A percentile compares a stretch with the other conserved stretches of the same genome.
These are phyloP conservation scores for Nephrotoma flavescens DNA, from an alignment of 2,888 invertebrate genomes.

Conservation along the genomic window DNA sequence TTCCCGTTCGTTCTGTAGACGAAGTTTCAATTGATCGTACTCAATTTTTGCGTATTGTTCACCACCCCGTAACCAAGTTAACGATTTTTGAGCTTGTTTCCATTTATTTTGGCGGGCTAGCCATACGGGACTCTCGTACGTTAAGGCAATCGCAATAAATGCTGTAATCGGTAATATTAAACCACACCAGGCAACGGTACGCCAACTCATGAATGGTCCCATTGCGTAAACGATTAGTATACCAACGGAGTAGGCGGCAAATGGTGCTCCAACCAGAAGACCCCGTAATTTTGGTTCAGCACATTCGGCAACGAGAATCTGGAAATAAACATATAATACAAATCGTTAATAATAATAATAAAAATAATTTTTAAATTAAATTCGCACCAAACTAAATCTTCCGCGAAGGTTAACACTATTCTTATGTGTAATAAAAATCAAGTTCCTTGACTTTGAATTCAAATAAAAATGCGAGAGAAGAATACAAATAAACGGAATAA, in stretches of 20 bases:
- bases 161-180: conserved; percentile 43
- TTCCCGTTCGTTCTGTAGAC: conserved; percentile 42
- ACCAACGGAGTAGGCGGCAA: conserved; percentile 59
- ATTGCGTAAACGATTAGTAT: conserved; percentile 58
- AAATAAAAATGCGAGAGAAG: neutral
- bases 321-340: conserved; percentile 9
- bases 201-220: conserved; percentile 54
- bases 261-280: conserved; percentile 52
- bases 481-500: neutral
- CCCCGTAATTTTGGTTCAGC: conserved; percentile 57
- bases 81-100: conserved; percentile 38
- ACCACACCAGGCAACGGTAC: conserved; percentile 49
- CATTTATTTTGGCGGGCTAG: conserved; percentile 43
- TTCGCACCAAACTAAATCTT: neutral
- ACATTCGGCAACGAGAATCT: conserved; percentile 65
- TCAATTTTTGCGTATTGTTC: conserved; percentile 41
- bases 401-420: neutral
- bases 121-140: conserved; percentile 67
- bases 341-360: neutral
- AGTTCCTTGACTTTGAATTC: neutral
- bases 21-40: conserved; percentile 43
- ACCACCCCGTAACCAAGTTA: conserved; percentile 45
- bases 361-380: neutral
- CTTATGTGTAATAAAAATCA: neutral
- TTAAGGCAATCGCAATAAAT: conserved; percentile 41